Evolutionary conservation across 2,113 vertebrate genomes (phyloP).

Genomic region (Ifrita kowaldi): DNA sequence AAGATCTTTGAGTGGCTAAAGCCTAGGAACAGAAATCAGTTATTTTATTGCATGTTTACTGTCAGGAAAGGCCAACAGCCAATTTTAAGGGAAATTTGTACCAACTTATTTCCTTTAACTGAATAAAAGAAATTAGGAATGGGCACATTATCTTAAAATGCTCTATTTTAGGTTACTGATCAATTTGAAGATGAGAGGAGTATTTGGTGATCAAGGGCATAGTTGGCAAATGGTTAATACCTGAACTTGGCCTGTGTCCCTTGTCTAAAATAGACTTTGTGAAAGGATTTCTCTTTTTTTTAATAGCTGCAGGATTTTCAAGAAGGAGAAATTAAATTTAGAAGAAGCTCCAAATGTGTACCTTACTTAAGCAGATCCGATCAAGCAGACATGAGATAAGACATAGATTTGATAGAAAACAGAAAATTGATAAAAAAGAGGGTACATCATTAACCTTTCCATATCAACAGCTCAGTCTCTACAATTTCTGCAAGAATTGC

Average conservation of each 20-base stretch:
- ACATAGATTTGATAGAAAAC: neutral
- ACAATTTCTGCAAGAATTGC: neutral
- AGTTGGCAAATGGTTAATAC: neutral
- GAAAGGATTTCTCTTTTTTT: neutral
- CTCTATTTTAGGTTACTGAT: neutral
- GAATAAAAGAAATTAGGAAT: neutral
- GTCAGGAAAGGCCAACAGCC: neutral
- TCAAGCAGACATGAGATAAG: conserved; percentile 5
- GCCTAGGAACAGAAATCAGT: neutral
- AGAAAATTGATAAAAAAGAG: neutral
- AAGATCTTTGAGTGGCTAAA: neutral
- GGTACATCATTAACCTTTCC: conserved; percentile 1
- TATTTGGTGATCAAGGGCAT: neutral
- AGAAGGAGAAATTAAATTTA: conserved; percentile 6
- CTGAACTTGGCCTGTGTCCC: neutral
- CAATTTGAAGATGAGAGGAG: neutral
- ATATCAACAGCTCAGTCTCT: neutral
- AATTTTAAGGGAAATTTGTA: neutral
- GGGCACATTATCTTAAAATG: neutral
- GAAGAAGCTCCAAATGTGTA: neutral
- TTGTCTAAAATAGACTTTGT: neutral
- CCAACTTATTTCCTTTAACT: neutral
- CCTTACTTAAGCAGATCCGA: neutral
- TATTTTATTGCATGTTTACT: neutral
- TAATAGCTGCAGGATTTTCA: neutral